A percentile compares a stretch with the other conserved stretches of the same genome.
Evolutionary conservation across 2,888 invertebrate genomes (phyloP).

Genomic region (Theretra japonica): DNA sequence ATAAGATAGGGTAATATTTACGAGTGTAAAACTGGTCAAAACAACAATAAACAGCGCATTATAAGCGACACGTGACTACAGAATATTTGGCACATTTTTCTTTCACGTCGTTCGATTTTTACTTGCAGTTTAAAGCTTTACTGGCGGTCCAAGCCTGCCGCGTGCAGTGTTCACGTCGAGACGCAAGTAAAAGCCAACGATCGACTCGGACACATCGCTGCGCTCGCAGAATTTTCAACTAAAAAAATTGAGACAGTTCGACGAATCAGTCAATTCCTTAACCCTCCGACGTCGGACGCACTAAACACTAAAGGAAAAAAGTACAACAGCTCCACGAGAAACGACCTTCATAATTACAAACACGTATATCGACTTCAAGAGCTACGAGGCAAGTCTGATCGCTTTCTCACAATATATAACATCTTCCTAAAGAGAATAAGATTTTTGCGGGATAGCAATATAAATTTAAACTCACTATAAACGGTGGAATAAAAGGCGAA

Average conservation of each 20-base stretch:
- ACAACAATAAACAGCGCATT: constrained; percentile 39
- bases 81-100: constrained; percentile 80
- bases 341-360: constrained; percentile 30
- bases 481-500: not conserved
- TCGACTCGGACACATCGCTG: constrained; percentile 41
- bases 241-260: constrained; percentile 64
- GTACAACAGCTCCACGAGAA: constrained; percentile 57
- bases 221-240: constrained; percentile 47
- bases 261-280: constrained; percentile 70
- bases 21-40: constrained; percentile 26
- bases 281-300: constrained; percentile 49
- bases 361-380: not conserved
- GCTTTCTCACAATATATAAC: not conserved
- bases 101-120: constrained; percentile 43
- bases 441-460: not conserved
- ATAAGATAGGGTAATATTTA: constrained; percentile 22
- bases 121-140: constrained; percentile 32
- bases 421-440: not conserved
- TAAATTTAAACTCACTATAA: not conserved
- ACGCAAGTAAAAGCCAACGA: constrained; percentile 40
- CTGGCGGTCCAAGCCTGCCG: constrained; percentile 18
- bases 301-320: constrained; percentile 55
- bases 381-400: not conserved
- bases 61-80: constrained; percentile 68
- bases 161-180: not conserved